phyloP scores from a whole-genome alignment of 2,113 vertebrate species.

The Zosterops hypoxanthus region DNA sequence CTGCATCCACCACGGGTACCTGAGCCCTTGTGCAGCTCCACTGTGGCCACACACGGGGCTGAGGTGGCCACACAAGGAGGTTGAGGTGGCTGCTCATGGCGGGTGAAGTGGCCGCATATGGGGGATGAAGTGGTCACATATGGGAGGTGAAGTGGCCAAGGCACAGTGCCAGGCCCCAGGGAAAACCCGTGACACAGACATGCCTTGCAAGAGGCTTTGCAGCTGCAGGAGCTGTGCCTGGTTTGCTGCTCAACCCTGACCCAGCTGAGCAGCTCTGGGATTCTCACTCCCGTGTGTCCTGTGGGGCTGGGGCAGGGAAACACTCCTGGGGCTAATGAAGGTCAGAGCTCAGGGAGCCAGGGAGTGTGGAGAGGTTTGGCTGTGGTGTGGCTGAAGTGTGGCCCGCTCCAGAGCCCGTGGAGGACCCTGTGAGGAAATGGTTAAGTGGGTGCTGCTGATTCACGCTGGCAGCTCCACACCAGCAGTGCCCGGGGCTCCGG shows the following conservation, averaged over 20 bases:
- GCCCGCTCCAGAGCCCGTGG: not conserved
- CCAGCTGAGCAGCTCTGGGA: accelerated
- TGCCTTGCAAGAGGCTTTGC: not conserved
- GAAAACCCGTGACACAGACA: accelerated
- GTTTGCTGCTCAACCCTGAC: not conserved
- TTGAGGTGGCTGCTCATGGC: not conserved
- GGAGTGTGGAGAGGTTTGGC: not conserved
- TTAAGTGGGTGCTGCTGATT: slow-evolving; percentile 46
- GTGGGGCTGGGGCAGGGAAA: not conserved
- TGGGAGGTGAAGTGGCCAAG: not conserved
- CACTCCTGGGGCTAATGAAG: accelerated
- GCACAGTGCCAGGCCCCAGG: accelerated
- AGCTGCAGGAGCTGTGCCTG: not conserved
- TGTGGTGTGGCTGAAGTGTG: accelerated
- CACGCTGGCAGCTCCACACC: not conserved
- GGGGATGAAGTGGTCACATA: accelerated
- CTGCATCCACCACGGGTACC: accelerated
- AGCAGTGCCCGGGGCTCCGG: not conserved
- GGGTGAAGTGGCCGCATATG: accelerated
- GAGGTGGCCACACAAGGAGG: not conserved
- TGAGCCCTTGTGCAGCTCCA: accelerated
- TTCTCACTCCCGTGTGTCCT: accelerated
- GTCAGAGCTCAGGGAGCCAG: not conserved
- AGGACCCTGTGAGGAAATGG: not conserved
- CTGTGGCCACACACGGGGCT: accelerated